Base-by-base conservation (phyloP, 2,113 vertebrate species). In the Symphodus melops region DNA sequence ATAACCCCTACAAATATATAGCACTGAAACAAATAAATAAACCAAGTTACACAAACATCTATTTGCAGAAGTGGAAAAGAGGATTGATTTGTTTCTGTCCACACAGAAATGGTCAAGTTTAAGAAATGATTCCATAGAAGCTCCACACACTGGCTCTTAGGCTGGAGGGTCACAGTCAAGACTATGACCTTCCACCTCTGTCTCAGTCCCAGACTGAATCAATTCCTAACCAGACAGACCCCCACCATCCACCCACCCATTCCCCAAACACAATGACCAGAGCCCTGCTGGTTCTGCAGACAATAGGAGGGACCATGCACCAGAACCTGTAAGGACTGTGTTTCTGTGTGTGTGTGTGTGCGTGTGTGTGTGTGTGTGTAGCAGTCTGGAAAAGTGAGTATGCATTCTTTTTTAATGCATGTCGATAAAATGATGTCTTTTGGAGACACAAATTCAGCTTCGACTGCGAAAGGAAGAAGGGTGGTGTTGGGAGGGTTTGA, bases 151-250 rank as follows among this genome's bases (percentile, higher is more conserved):
- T 51, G 51, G 68, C 17, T 52, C 61, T 61, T 9, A 20, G 55
- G 64, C 65, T 57, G 54, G 58, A 66, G 90, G 79, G 81, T 88
- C 86, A 88, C 61, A 41, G 21, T 72, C 70, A 87, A 87, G 86
- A 75, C 84, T 85, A 39, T 16, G 77, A 93, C 91, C 92, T 93
- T 90, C 78, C 85, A 88, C 87, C 91, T 60, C 79, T 66, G 79
- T 81, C 89, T 90, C 80, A 88, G 86, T 79, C 85, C 89, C 91
- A 94, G 90, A 93, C 91, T 88, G 72, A 84, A 94, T 93, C 93
- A 92, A 93, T 94, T 92, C 83, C 83, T 86, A 86, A 89, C 85
- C 90, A 92, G 91, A 92, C 91, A 90, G 72, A 65, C 75, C 54
- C 72, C 72, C 63, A 61, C 68, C 66, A 42, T 46, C 46, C 58